Conservation (phyloP, 1,140 invertebrate species). For the Brachionus manjavacas region DNA sequence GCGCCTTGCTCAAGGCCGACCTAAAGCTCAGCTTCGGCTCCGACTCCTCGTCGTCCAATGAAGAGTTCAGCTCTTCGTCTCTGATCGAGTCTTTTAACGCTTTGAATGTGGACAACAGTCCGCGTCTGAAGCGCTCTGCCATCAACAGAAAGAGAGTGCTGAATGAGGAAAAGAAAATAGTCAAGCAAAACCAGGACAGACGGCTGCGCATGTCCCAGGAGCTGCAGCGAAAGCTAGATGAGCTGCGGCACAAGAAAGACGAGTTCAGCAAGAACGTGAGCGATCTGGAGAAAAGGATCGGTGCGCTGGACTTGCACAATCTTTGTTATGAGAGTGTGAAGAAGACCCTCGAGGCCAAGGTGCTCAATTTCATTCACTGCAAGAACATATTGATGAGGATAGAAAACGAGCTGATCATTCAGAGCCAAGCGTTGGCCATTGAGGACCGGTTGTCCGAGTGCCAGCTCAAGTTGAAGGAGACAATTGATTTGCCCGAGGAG, state of each 20-base stretch:
- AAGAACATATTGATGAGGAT: slow-evolving; percentile 4
- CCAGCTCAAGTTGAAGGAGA: not conserved
- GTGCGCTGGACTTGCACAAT: not conserved
- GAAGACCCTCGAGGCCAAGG: not conserved
- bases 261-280: not conserved
- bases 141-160: not conserved
- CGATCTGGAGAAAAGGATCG: not conserved
- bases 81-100: slow-evolving; percentile 21
- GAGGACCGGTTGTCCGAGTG: not conserved
- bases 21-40: not conserved
- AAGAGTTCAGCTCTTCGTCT: slow-evolving; percentile 6
- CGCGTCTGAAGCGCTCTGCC: not conserved
- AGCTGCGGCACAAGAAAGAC: not conserved
- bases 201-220: not conserved
- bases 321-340: not conserved
- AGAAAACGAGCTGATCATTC: slow-evolving; percentile 28
- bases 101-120: slow-evolving; percentile 3
- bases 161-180: not conserved
- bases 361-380: not conserved
- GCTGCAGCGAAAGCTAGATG: not conserved
- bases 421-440: not conserved
- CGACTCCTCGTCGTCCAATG: not conserved
- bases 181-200: slow-evolving; percentile 5
- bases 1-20: not conserved
- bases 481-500: not conserved